Conservation (phyloP, 2,113 vertebrate genomes). For the Caranx ignobilis region DNA sequence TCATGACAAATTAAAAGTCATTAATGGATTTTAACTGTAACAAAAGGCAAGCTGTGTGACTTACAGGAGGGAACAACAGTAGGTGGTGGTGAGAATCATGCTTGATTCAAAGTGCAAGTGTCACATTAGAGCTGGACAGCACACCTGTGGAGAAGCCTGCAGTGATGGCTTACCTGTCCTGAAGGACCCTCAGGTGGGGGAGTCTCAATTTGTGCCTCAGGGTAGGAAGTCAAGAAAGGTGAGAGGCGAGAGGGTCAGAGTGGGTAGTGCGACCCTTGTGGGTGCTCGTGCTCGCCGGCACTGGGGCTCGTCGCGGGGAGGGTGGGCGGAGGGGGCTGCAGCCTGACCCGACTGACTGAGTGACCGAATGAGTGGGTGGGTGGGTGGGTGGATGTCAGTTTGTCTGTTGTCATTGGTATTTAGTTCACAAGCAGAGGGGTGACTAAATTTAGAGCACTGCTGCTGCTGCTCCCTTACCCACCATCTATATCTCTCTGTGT, state of each 20-base stretch:
- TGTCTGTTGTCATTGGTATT: slow-evolving; percentile 89
- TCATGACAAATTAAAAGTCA: neutral
- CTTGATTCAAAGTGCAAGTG: slow-evolving; percentile 39
- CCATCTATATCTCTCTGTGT: slow-evolving; percentile 29
- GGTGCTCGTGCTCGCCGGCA: slow-evolving; percentile 84
- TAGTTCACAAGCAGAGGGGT: slow-evolving; percentile 86
- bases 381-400: slow-evolving; percentile 78
- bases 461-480: slow-evolving; percentile 40
- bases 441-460: slow-evolving; percentile 91
- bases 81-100: slow-evolving; percentile 20
- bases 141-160: slow-evolving; percentile 55
- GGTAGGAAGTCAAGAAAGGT: slow-evolving; percentile 55
- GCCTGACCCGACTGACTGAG: slow-evolving; percentile 31
- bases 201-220: slow-evolving; percentile 58
- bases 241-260: slow-evolving; percentile 65
- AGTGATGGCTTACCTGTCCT: slow-evolving; percentile 78
- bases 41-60: neutral
- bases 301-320: slow-evolving; percentile 80
- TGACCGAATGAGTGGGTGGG: slow-evolving; percentile 52
- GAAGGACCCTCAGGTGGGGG: slow-evolving; percentile 55
- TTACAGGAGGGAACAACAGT: neutral
- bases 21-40: neutral
- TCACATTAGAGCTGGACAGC: slow-evolving; percentile 30
- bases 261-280: slow-evolving; percentile 73
- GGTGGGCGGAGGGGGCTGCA: slow-evolving; percentile 67